A percentile compares a stretch with the other conserved stretches of the same genome.
Evolutionary conservation across 2,888 invertebrate genomes (phyloP).

Genomic region (Syrista parreyssii): DNA sequence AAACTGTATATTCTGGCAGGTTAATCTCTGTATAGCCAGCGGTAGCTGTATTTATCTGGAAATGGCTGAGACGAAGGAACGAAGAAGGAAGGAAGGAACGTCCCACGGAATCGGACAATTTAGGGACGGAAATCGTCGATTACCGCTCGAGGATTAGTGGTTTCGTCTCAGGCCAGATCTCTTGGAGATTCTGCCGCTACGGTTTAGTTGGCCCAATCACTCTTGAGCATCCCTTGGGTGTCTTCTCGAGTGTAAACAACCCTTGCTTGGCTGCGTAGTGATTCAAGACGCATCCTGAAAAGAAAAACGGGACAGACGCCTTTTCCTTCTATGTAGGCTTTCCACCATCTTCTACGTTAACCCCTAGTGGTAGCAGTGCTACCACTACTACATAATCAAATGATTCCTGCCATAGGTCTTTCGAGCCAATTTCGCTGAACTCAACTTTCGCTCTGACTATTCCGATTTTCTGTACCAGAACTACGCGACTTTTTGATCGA

Average conservation of each 20-base stretch:
- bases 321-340: not conserved
- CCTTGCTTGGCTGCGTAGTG: not conserved
- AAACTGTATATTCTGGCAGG: not conserved
- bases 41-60: not conserved
- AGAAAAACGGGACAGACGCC: not conserved
- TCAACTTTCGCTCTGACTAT: not conserved
- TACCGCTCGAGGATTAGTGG: slow-evolving; percentile 53
- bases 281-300: not conserved
- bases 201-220: not conserved
- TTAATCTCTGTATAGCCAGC: not conserved
- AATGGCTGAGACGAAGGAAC: not conserved
- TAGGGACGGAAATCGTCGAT: slow-evolving; percentile 56
- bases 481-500: not conserved
- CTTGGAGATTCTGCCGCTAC: not conserved
- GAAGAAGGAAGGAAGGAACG: slow-evolving; percentile 16
- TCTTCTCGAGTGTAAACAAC: slow-evolving; percentile 2
- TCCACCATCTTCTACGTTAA: not conserved
- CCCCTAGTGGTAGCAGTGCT: not conserved
- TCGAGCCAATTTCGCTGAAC: not conserved
- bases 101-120: slow-evolving; percentile 41
- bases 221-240: not conserved
- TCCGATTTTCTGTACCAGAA: not conserved
- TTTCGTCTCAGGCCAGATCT: slow-evolving; percentile 34
- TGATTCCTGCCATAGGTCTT: not conserved
- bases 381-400: not conserved